Percentiles rank a stretch among this genome's conserved stretches.
phyloP scores from a whole-genome alignment of 1,140 invertebrate genomes.

The Pygmarrhopalites habei region DNA sequence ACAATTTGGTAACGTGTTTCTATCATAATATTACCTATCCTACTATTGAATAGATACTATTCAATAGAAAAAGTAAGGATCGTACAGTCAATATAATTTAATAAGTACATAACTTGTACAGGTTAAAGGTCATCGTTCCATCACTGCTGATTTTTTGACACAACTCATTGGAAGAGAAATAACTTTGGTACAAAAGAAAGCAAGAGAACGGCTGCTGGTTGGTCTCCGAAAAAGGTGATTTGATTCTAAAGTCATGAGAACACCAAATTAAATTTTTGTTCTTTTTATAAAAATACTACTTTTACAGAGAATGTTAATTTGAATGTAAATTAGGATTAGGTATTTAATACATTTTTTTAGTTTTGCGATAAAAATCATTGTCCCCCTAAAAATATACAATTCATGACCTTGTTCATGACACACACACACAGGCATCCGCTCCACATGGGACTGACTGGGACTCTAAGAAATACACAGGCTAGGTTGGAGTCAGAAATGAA shows the following conservation, averaged over 20 bases:
- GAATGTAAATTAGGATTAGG: neutral
- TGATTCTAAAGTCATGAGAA: too few relatives aligned
- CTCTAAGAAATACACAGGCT: too few relatives aligned
- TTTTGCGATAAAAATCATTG: too few relatives aligned
- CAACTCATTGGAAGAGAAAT: constrained; percentile 23
- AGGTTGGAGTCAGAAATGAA: too few relatives aligned
- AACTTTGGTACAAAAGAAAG: constrained; percentile 9
- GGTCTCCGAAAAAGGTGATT: constrained; percentile 24
- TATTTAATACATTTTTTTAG: too few relatives aligned
- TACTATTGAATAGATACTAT: neutral
- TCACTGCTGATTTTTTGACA: constrained; percentile 13
- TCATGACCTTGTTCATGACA: too few relatives aligned
- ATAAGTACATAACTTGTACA: too few relatives aligned
- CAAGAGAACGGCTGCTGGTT: constrained; percentile 9
- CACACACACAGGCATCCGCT: too few relatives aligned
- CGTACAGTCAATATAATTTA: too few relatives aligned
- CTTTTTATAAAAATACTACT: neutral
- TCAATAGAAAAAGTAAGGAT: too few relatives aligned
- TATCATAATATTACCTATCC: neutral
- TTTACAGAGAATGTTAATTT: neutral
- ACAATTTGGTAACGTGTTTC: constrained; percentile 1
- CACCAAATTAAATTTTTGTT: neutral
- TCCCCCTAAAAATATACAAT: too few relatives aligned
- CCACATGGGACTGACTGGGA: too few relatives aligned
- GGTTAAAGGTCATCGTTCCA: constrained; percentile 13